Evolutionary conservation across 2,113 vertebrate species (phyloP).

Genomic region (Blennius ocellaris): DNA sequence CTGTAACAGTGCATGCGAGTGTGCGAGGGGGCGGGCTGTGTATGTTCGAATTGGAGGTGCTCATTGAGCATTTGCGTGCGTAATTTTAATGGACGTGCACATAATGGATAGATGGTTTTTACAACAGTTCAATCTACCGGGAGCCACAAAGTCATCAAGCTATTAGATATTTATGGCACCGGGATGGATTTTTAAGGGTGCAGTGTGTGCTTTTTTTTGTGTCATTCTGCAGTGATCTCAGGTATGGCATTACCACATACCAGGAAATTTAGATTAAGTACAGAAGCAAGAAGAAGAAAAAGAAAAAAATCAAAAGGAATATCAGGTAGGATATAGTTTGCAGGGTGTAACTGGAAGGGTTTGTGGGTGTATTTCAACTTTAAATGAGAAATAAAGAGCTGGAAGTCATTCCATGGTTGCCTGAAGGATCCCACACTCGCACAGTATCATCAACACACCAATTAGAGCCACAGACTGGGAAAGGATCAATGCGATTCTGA

Average conservation of each 20-base stretch:
- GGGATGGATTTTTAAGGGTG: slow-evolving; percentile 58
- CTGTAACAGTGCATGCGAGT: slow-evolving; percentile 49
- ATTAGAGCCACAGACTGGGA: slow-evolving; percentile 77
- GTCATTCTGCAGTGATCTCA: slow-evolving; percentile 48
- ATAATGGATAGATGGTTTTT: slow-evolving; percentile 77
- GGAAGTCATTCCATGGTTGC: slow-evolving; percentile 72
- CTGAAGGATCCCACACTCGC: slow-evolving; percentile 78
- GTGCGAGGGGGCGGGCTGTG: slow-evolving; percentile 18
- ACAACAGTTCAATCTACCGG: slow-evolving; percentile 76
- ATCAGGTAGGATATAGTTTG: slow-evolving; percentile 59
- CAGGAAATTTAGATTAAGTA: slow-evolving; percentile 62
- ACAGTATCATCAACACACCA: slow-evolving; percentile 81
- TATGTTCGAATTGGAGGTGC: slow-evolving; percentile 55
- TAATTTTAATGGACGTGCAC: slow-evolving; percentile 72
- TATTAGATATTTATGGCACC: slow-evolving; percentile 74
- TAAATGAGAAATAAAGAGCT: slow-evolving; percentile 81
- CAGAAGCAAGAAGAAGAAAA: slow-evolving; percentile 33
- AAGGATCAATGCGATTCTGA: slow-evolving; percentile 75
- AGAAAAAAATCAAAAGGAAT: slow-evolving; percentile 47
- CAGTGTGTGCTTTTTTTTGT: slow-evolving; percentile 29
- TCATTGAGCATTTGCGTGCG: slow-evolving; percentile 62
- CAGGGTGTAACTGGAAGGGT: slow-evolving; percentile 41
- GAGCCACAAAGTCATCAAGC: slow-evolving; percentile 73
- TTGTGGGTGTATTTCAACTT: slow-evolving; percentile 77
- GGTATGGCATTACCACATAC: slow-evolving; percentile 42